Evolutionary conservation across 1,140 invertebrate species (phyloP).

Genomic region (Cryptotermes secundus): DNA sequence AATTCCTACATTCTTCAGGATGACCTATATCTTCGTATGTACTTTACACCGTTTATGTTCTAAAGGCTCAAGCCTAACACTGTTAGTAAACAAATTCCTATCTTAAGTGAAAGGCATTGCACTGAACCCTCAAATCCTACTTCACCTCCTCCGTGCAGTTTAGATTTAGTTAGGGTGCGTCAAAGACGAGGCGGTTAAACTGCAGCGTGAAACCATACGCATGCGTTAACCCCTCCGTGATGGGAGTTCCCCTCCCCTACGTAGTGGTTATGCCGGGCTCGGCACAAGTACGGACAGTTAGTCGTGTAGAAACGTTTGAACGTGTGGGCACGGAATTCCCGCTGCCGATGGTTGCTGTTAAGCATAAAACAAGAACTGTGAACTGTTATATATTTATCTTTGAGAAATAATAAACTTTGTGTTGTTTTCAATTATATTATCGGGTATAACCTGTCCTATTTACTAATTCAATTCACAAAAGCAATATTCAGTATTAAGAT

Average conservation of each 20-base stretch:
- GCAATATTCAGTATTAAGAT: background rate
- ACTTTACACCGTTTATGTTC: background rate
- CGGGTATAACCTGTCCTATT: background rate
- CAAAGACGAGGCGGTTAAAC: background rate
- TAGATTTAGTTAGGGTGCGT: background rate
- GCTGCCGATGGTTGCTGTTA: background rate
- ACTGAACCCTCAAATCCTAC: background rate
- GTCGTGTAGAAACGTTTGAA: background rate
- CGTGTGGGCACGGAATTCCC: background rate
- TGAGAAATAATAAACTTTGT: background rate
- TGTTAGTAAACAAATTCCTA: conserved; percentile 13
- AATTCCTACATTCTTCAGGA: too few species aligned
- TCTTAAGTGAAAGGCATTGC: background rate
- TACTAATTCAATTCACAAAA: background rate
- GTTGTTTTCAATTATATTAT: background rate
- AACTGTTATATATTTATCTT: background rate
- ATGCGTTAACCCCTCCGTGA: background rate
- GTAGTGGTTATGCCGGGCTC: background rate
- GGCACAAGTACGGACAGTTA: background rate
- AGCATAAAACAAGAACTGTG: background rate
- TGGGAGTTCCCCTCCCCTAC: background rate
- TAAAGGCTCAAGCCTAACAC: background rate
- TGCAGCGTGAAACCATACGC: background rate
- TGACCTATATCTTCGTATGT: background rate
- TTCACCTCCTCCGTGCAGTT: background rate